Percentiles rank a stretch among this genome's conserved stretches.
These are phyloP conservation scores for Xestia sexstrigata DNA, from an alignment of 2,888 invertebrate species.

Conservation along the genomic window DNA sequence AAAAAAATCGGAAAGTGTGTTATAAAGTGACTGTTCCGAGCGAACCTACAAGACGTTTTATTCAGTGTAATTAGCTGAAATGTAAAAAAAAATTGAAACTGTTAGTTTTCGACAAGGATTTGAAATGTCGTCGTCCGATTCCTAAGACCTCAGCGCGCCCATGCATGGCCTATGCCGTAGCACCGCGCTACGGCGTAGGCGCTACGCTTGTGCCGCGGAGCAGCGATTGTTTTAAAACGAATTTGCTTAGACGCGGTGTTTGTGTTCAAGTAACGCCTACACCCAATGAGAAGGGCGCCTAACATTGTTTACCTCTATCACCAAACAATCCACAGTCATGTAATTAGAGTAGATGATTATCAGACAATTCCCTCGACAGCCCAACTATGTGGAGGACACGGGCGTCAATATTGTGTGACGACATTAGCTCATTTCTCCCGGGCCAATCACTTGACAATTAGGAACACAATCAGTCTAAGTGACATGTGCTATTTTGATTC, in stretches of 20 bases:
- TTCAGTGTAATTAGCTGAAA: not conserved
- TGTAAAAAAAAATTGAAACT: not conserved
- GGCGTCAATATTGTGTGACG: slow-evolving; percentile 77
- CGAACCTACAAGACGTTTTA: not conserved
- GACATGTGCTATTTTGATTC: slow-evolving; percentile 55
- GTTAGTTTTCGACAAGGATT: not conserved
- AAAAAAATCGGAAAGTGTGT: not conserved
- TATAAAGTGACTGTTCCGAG: not conserved
- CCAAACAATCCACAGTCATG: slow-evolving; percentile 20
- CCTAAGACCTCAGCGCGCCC: too few species aligned
- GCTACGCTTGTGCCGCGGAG: not conserved
- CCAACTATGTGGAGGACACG: slow-evolving; percentile 58
- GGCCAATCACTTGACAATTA: slow-evolving; percentile 77
- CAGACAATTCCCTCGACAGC: slow-evolving; percentile 57
- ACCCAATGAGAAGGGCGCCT: not conserved
- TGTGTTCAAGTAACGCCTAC: not conserved
- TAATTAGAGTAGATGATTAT: slow-evolving; percentile 63
- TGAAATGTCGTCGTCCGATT: not conserved
- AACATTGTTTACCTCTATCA: slow-evolving; percentile 16
- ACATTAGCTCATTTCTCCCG: slow-evolving; percentile 82
- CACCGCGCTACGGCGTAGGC: slow-evolving; percentile 25
- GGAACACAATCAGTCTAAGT: slow-evolving; percentile 68
- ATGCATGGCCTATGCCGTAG: slow-evolving; percentile 14
- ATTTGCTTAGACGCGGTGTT: not conserved
- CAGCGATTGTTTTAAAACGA: not conserved